Conservation (phyloP, 1,140 invertebrate species). For the Gonatopus flavifemur region DNA sequence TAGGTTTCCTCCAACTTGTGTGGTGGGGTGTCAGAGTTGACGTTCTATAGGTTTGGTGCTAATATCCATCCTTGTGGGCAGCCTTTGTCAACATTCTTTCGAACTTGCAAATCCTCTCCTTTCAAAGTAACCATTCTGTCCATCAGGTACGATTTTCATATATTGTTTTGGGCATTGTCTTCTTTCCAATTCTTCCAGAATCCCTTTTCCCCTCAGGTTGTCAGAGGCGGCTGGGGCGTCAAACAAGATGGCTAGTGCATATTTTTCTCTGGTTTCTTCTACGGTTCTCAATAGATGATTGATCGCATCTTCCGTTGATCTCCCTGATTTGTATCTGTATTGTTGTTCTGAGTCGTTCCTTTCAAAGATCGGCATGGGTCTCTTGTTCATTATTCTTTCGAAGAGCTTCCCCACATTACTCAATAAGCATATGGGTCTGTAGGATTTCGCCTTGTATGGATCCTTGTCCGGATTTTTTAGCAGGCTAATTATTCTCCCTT, state of each 20-base stretch:
- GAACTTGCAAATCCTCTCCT: no score
- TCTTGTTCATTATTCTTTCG: constrained; percentile 39
- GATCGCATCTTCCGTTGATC: constrained; percentile 48
- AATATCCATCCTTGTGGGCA: no score
- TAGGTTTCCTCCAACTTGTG: no score
- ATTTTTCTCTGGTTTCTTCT: constrained; percentile 14
- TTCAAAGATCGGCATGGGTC: constrained; percentile 1
- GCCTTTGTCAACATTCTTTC: no score
- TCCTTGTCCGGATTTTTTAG: constrained; percentile 43
- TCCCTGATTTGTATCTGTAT: constrained; percentile 33
- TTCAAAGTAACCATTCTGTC: no score
- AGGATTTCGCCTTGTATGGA: constrained; percentile 29
- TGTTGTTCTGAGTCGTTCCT: constrained; percentile 26
- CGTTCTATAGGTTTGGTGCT: no score
- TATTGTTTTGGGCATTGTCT: no score
- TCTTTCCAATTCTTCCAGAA: no score
- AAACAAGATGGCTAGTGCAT: constrained; percentile 38
- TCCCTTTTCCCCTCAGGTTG: constrained; percentile 42
- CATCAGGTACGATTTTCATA: no score
- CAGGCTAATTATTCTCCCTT: constrained; percentile 35
- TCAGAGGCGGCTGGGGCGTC: constrained; percentile 57
- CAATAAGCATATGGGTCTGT: constrained; percentile 50
- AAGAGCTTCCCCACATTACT: constrained; percentile 44
- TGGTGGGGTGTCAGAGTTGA: no score
- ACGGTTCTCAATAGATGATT: constrained; percentile 6